phyloP scores from a whole-genome alignment of 2,797 vertebrate genomes.

The Fringilla coelebs region DNA sequence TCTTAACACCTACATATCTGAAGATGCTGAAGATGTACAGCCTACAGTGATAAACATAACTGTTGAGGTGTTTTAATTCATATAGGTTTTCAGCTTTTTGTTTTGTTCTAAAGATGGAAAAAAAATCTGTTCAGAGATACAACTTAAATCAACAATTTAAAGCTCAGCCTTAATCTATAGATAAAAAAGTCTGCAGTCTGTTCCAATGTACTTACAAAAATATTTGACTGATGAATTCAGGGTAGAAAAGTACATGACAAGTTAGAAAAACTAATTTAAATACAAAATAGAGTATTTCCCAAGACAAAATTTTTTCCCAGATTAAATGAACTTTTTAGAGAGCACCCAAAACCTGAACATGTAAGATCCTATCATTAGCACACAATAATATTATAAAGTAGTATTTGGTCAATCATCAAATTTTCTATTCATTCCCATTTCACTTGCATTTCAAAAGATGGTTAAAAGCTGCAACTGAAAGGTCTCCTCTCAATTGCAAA shows the following conservation, averaged over 20 bases:
- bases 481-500: background rate
- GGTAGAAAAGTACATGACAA: background rate
- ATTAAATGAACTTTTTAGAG: background rate
- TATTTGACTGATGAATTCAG: background rate
- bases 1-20: background rate
- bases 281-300: background rate
- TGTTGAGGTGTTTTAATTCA: background rate
- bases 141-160: background rate
- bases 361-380: background rate
- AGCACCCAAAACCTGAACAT: background rate
- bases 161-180: background rate
- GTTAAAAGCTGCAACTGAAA: background rate
- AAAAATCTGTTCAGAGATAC: background rate
- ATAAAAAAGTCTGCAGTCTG: background rate
- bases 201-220: background rate
- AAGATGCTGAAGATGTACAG: background rate
- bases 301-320: background rate
- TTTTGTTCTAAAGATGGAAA: background rate
- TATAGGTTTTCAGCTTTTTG: accelerated
- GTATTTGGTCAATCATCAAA: background rate
- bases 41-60: background rate
- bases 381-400: background rate
- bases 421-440: background rate
- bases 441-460: background rate
- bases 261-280: background rate